Evolutionary conservation across 2,888 invertebrate species (phyloP).

Genomic region (Argyresthia goedartella): DNA sequence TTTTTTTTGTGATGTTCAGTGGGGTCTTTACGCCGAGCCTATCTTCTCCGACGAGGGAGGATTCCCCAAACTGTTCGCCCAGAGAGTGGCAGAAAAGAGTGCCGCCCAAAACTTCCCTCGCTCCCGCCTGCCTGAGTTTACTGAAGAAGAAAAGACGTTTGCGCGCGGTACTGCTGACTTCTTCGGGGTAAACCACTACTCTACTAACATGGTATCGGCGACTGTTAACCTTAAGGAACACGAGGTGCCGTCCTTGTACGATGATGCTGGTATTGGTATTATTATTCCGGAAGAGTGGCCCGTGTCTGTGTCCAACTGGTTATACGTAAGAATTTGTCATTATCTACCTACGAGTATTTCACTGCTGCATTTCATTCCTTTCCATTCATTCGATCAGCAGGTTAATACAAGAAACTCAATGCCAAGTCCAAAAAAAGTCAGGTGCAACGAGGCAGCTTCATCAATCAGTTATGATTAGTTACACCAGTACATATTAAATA

Average conservation of each 20-base stretch:
- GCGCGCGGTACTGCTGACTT: conserved; percentile 41
- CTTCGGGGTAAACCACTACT: conserved; percentile 77
- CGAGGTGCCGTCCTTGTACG: not conserved
- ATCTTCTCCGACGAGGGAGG: conserved; percentile 62
- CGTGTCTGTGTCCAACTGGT: conserved; percentile 29
- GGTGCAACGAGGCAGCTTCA: too few species aligned
- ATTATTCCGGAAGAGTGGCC: conserved; percentile 26
- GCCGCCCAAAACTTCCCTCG: conserved; percentile 39
- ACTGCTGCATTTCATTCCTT: too few species aligned
- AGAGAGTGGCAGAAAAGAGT: conserved; percentile 52
- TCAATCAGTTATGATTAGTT: too few species aligned
- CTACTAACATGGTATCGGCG: conserved; percentile 35
- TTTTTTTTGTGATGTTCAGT: conserved; percentile 23
- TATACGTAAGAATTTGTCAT: not conserved
- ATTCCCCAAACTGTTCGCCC: conserved; percentile 57
- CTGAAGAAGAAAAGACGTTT: conserved; percentile 37
- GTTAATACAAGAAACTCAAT: too few species aligned
- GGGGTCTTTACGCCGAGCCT: conserved; percentile 58
- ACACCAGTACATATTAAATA: too few species aligned
- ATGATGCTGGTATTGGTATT: not conserved
- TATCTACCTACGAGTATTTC: not conserved
- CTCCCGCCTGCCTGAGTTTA: conserved; percentile 55
- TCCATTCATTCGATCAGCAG: too few species aligned
- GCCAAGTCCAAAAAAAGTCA: too few species aligned
- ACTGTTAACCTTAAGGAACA: conserved; percentile 12